Conservation (phyloP, 2,888 invertebrate species). For the Andrena fulva region DNA sequence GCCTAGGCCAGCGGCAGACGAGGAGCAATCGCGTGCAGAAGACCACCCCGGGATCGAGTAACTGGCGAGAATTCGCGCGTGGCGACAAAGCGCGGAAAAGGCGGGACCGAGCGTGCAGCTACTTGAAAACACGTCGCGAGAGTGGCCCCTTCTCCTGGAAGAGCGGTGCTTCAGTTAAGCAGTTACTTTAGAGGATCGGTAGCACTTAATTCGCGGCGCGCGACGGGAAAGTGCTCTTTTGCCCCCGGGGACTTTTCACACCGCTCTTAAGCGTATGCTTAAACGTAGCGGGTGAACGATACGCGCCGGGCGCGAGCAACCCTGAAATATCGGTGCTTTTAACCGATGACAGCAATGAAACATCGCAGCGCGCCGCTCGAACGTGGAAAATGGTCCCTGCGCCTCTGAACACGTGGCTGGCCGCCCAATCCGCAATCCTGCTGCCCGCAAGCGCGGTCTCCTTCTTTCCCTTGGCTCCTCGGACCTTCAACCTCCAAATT, state of each 20-base stretch:
- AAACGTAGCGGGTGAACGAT: constrained; percentile 22
- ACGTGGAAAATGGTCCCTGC: not conserved
- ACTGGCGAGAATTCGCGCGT: constrained; percentile 9
- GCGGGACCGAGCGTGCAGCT: constrained; percentile 11
- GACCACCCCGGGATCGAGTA: constrained; percentile 4
- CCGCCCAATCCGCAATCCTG: constrained; percentile 2
- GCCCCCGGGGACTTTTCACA: constrained; percentile 49
- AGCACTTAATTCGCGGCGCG: constrained; percentile 60
- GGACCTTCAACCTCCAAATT: no score
- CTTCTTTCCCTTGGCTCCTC: no score
- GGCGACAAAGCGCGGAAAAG: constrained; percentile 22
- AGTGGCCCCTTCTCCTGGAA: not conserved
- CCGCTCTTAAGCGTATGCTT: constrained; percentile 39
- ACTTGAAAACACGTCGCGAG: constrained; percentile 28
- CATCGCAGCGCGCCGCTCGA: constrained; percentile 5
- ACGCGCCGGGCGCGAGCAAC: constrained; percentile 28
- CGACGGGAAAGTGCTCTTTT: constrained; percentile 50
- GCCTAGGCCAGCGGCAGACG: not conserved
- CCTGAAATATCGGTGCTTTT: constrained; percentile 63
- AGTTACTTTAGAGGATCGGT: constrained; percentile 52
- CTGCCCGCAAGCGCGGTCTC: not conserved
- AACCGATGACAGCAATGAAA: constrained; percentile 38
- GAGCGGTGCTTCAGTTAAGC: constrained; percentile 35
- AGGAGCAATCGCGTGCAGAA: not conserved
- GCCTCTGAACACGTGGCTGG: not conserved